phyloP scores from a whole-genome alignment of 2,888 invertebrate genomes.

The Rutpela maculata region DNA sequence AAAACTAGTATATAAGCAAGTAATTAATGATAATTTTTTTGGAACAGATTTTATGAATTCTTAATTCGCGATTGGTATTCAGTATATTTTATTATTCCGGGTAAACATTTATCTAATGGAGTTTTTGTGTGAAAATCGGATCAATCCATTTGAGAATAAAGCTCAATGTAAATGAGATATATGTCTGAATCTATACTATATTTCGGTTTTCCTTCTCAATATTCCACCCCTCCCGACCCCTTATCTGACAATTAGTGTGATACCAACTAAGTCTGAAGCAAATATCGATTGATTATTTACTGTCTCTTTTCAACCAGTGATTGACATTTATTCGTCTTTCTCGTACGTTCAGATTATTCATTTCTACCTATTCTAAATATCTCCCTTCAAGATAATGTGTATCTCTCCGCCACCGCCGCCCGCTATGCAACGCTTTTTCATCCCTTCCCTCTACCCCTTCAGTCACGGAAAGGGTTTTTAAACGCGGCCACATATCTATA shows the following conservation, averaged over 20 bases:
- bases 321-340: conserved; percentile 68
- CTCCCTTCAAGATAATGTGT: conserved; percentile 59
- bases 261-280: conserved; percentile 72
- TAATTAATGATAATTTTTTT: not conserved
- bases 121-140: conserved; percentile 52
- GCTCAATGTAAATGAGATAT: conserved; percentile 52
- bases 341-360: conserved; percentile 64
- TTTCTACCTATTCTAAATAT: conserved; percentile 60
- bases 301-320: conserved; percentile 63
- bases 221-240: conserved; percentile 54
- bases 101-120: conserved; percentile 45
- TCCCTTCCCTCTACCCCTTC: conserved; percentile 40
- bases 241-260: conserved; percentile 71
- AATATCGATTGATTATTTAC: conserved; percentile 72
- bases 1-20: not conserved
- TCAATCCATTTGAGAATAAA: conserved; percentile 58
- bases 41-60: not conserved
- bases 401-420: conserved; percentile 53
- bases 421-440: conserved; percentile 56
- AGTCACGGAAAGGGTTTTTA: conserved; percentile 62
- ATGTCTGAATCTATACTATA: conserved; percentile 57
- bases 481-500: conserved; percentile 65
- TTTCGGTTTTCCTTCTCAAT: conserved; percentile 64
- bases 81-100: conserved; percentile 43
- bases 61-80: not conserved